These are phyloP conservation scores for Nephotettix cincticeps DNA, from an alignment of 1,140 invertebrate genomes.

Conservation along the genomic window DNA sequence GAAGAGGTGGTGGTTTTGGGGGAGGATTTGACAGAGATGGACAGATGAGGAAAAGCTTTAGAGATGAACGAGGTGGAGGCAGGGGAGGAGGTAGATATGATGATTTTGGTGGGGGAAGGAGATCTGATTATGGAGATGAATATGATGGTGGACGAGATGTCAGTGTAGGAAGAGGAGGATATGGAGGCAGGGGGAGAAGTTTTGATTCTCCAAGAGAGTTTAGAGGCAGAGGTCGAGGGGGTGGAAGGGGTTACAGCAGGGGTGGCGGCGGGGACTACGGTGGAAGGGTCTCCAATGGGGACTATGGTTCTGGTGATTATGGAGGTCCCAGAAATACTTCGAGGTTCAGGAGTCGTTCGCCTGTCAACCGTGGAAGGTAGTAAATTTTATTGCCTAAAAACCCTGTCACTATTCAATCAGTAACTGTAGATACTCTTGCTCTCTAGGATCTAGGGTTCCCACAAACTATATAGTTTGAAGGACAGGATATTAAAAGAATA, in stretches of 20 bases:
- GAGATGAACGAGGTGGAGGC: slow-evolving; percentile 28
- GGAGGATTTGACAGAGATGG: slow-evolving; percentile 30
- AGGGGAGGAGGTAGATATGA: slow-evolving; percentile 26
- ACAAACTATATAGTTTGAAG: too few relatives aligned
- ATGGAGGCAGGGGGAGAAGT: background rate
- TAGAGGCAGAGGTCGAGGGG: background rate
- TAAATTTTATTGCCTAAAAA: too few relatives aligned
- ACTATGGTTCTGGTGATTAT: slow-evolving; percentile 42
- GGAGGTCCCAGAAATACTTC: slow-evolving; percentile 42
- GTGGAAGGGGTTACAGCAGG: background rate
- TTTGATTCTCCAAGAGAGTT: slow-evolving; percentile 14
- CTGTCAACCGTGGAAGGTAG: slow-evolving; percentile 56
- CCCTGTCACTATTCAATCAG: too few relatives aligned
- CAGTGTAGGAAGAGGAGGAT: background rate
- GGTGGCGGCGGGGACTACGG: slow-evolving; percentile 40
- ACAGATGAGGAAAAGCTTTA: slow-evolving; percentile 10
- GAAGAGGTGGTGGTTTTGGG: slow-evolving; percentile 47
- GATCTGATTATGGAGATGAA: background rate
- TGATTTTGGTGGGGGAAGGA: slow-evolving; percentile 32
- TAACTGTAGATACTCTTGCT: too few relatives aligned
- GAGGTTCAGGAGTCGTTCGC: slow-evolving; percentile 56
- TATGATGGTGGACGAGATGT: background rate
- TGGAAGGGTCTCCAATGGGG: slow-evolving; percentile 33
- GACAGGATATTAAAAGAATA: too few relatives aligned
- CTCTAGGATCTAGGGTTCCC: too few relatives aligned